Percentiles rank a stretch among this genome's conserved stretches.
Evolutionary conservation across 2,888 invertebrate species (phyloP).

Genomic region (Seira ritae): DNA sequence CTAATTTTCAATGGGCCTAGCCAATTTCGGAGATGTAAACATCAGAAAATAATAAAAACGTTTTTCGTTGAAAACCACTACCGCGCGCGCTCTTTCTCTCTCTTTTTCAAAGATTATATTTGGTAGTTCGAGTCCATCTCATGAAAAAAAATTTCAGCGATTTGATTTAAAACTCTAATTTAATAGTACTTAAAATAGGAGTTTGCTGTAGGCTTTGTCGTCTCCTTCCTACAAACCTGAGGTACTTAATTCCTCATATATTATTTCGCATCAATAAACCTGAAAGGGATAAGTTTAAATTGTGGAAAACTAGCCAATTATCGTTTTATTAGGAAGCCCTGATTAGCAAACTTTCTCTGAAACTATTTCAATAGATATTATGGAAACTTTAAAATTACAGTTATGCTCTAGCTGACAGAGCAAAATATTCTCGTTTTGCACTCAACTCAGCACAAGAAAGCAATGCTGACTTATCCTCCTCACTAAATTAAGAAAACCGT

Average conservation of each 20-base stretch:
- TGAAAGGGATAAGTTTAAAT: neutral
- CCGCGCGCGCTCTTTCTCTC: neutral
- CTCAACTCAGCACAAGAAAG: too few species aligned
- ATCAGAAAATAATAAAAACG: slow-evolving; percentile 64
- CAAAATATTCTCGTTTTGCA: too few species aligned
- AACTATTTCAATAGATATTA: too few species aligned
- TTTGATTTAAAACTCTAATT: slow-evolving; percentile 14
- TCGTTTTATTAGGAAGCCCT: too few species aligned
- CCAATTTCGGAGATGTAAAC: slow-evolving; percentile 70
- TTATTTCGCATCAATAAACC: neutral
- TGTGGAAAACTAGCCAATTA: too few species aligned
- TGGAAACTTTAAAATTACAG: too few species aligned
- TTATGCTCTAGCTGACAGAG: too few species aligned
- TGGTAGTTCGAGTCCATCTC: neutral
- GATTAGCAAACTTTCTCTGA: neutral
- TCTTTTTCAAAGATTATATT: slow-evolving; percentile 9
- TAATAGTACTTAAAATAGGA: neutral
- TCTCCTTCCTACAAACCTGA: too few species aligned
- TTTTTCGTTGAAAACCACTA: slow-evolving; percentile 42
- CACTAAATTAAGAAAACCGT: too few species aligned
- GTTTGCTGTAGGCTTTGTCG: neutral
- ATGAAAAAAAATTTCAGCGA: slow-evolving; percentile 6
- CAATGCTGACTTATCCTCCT: too few species aligned
- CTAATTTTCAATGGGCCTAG: slow-evolving; percentile 73
- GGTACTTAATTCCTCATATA: neutral